Conservation (phyloP, 2,113 vertebrate genomes). For the Otocyon megalotis region DNA sequence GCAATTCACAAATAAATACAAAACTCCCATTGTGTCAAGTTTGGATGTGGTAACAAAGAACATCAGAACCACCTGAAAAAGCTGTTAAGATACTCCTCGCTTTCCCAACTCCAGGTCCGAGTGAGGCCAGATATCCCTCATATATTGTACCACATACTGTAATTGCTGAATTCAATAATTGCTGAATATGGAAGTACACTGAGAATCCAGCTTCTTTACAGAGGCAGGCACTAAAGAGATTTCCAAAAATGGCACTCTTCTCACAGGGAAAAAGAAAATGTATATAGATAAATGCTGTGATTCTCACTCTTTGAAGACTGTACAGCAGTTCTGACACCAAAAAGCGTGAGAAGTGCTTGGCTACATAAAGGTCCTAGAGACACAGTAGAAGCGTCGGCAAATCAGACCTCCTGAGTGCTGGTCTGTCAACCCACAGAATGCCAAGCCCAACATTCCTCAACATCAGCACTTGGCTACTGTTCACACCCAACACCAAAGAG, state of each 20-base stretch:
- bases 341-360: background rate
- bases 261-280: background rate
- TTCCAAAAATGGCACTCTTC: background rate
- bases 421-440: background rate
- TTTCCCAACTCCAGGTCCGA: background rate
- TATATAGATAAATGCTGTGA: background rate
- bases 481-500: background rate
- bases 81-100: background rate
- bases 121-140: background rate
- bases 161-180: background rate
- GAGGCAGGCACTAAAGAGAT: background rate
- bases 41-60: background rate
- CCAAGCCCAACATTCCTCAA: background rate
- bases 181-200: too few relatives aligned
- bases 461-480: background rate
- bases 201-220: background rate
- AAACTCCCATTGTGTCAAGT: background rate
- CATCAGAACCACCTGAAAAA: background rate
- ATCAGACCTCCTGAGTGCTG: rapidly evolving
- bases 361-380: background rate
- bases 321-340: background rate
- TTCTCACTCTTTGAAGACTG: background rate
- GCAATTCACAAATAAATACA: background rate
- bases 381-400: background rate
- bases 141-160: rapidly evolving